phyloP scores from a whole-genome alignment of 1,140 invertebrate species.

The Drosophila santomea region DNA sequence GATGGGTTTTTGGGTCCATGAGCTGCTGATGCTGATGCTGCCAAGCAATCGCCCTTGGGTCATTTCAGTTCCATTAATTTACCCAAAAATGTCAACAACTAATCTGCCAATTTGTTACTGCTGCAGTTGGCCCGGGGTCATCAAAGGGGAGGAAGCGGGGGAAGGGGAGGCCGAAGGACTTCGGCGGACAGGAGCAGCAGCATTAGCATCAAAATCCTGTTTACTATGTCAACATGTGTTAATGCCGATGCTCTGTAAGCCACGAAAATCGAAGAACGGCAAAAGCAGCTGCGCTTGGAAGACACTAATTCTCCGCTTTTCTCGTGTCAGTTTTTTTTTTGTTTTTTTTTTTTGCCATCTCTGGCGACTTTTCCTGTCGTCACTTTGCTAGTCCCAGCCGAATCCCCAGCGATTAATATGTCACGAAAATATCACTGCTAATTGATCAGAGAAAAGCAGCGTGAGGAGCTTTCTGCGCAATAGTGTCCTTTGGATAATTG shows the following conservation, averaged over 20 bases:
- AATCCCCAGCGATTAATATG: slow-evolving; percentile 72
- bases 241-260: slow-evolving; percentile 64
- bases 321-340: slow-evolving; percentile 22
- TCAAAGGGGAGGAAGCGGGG: slow-evolving; percentile 3
- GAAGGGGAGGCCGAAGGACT: slow-evolving; percentile 12
- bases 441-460: slow-evolving; percentile 65
- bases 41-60: slow-evolving; percentile 53
- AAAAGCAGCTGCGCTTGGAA: slow-evolving; percentile 38
- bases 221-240: slow-evolving; percentile 83
- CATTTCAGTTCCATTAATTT: slow-evolving; percentile 78
- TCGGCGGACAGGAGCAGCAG: slow-evolving; percentile 10
- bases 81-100: slow-evolving; percentile 78
- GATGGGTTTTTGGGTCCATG: slow-evolving; percentile 13
- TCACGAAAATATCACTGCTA: slow-evolving; percentile 79
- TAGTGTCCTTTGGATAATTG: slow-evolving; percentile 33
- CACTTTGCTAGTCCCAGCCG: slow-evolving; percentile 26
- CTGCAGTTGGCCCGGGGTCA: slow-evolving; percentile 38
- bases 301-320: slow-evolving; percentile 13
- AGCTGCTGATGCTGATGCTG: background rate
- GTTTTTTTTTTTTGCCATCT: slow-evolving; percentile 47
- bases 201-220: slow-evolving; percentile 77
- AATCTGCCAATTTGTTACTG: slow-evolving; percentile 80
- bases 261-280: slow-evolving; percentile 67
- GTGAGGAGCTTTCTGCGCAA: slow-evolving; percentile 10
- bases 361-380: slow-evolving; percentile 60